Base-by-base conservation (phyloP, 2,113 vertebrate genomes). In the Microtus pennsylvanicus region DNA sequence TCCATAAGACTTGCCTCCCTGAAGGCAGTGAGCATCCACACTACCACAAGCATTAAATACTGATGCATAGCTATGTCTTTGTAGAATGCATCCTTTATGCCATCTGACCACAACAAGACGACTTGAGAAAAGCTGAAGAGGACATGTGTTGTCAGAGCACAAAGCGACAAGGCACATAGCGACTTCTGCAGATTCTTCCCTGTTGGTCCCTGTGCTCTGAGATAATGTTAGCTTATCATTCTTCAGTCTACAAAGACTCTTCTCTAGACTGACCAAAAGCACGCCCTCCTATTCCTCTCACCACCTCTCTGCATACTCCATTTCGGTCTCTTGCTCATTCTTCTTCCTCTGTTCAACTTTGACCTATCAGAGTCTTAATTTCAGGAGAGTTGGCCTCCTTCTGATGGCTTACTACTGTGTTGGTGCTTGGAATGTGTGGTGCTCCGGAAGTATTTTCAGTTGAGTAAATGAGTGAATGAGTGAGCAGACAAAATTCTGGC, bases 41-140 rank as follows among this genome's bases (percentile, higher is more conserved):
- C 13, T 19, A 7, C 4, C 28, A 19, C 47, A 47, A 72, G 80
- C 78, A 16, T 16, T 63, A 21, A 7, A 7, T 42, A 35, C 26
- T 6, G 0, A 8, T 8, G 12, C 10, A 14, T 3, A 13, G 0
- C 13, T 10, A 5, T 76, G 13, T 65, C 89, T 9, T 47, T 24
- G 19, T n/a, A 8, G 6, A 8, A 19, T 38, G 28, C 2, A 1
- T 72, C 22, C 16, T 80, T 52, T 19, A 22, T 4, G 63, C 35
- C 58, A 86, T 13, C 33, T 42, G 6, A 50, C 45, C 24, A 33
- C 14, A 42, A 52, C 14, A 30, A 77, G 75, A 19, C 7, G 35
- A 67, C 78, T 22, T 50, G 58, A 47, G 81, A 83, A 74, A 72
- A 61, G 38, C 52, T 63, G 1, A 75, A 72, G 24, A 80, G 50